Evolutionary conservation across 2,113 vertebrate genomes (phyloP), one percentile per base, ranked within the genome.

Genomic region (Rhinoptilus africanus): DNA sequence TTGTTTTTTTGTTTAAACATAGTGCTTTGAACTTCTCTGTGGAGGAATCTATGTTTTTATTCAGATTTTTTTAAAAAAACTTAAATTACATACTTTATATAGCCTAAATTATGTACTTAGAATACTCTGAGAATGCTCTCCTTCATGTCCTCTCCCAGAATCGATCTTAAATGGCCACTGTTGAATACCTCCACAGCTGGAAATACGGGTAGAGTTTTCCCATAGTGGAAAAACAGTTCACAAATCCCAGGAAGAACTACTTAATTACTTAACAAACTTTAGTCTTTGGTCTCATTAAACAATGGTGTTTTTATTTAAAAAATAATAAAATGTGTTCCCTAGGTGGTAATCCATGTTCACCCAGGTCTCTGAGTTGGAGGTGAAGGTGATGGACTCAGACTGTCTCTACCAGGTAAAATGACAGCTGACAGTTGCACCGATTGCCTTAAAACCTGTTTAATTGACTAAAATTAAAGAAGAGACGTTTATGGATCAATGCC

Each of bases 171-270:
- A 63, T 41, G 39, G 73, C 30, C 24, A 24, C 23, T 35, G 18
- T 3, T 56, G 28, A 91, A 68, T 39, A 48, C 30, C 47, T 88
- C 28, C 43, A 50, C 39, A 84, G 79, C 60, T 91, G 68, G 54
- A 84, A 77, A 54, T 66, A 69, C 6, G 17, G 47, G 27, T 71
- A 26, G 63, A 35, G 7, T 69, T 89, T 81, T 81, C 35, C 43
- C 39, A 34, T n/a, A 62, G 32, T n/a, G 64, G 57, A 85, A 82
- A 82, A 92, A 32, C 23, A 57, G 39, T 78, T 92, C 77, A 83
- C 43, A 88, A 63, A 93, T 59, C 9, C 21, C 48, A 69, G 50
- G 79, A 88, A 84, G n/a, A 81, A 24, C 34, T 62, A 43, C 16
- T 62, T 72, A 72, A 73, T 89, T 85, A 50, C 57, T 86, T 76